A percentile compares a stretch with the other conserved stretches of the same genome.
Evolutionary conservation across 2,888 invertebrate genomes (phyloP).

Genomic region (Autographa pulchrina): DNA sequence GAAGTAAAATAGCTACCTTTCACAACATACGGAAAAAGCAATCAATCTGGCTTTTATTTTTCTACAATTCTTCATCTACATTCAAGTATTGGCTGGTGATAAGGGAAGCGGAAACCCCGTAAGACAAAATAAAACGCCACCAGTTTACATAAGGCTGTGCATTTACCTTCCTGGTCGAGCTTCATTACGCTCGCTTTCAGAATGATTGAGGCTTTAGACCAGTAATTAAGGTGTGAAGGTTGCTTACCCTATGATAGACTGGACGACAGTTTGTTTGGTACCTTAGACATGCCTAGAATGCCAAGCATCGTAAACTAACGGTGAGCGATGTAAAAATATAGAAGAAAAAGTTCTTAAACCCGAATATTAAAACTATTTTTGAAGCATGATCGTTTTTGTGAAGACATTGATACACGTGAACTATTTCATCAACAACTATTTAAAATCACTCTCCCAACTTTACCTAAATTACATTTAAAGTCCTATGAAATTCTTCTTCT

Average conservation of each 20-base stretch:
- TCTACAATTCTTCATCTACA: neutral
- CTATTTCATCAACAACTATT: too few species aligned
- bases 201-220: constrained; percentile 59
- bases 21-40: constrained; percentile 2
- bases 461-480: too few species aligned
- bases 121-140: constrained; percentile 39
- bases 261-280: neutral
- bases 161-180: constrained; percentile 59
- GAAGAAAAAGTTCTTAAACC: too few species aligned
- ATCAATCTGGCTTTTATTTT: neutral
- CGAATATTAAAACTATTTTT: too few species aligned
- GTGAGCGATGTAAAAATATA: too few species aligned
- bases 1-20: neutral
- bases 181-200: constrained; percentile 67
- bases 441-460: too few species aligned
- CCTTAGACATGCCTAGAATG: neutral
- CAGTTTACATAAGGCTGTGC: constrained; percentile 51
- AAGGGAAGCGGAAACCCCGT: constrained; percentile 34
- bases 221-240: constrained; percentile 47
- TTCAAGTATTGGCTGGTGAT: neutral
- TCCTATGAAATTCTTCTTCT: too few species aligned
- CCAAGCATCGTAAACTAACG: too few species aligned
- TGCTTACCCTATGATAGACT: constrained; percentile 22
- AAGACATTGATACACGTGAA: too few species aligned
- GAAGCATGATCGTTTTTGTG: too few species aligned